Base-by-base conservation (phyloP, 2,113 vertebrate genomes). In the Neotoma lepida region DNA sequence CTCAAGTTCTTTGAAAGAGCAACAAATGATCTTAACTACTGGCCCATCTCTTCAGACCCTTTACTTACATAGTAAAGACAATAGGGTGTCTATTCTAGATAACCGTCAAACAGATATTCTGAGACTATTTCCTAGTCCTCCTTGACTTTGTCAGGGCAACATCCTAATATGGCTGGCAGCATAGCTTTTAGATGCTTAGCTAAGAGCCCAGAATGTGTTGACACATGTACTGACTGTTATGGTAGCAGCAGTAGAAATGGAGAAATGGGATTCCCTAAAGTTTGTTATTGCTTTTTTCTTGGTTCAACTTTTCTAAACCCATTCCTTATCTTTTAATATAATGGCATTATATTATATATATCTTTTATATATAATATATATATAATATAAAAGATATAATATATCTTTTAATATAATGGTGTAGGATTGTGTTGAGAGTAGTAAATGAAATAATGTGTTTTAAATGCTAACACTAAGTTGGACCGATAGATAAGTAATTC, bases 271-370 rank as follows among this genome's bases (percentile, higher is more conserved):
- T 17, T 85, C 9, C 12, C 12, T 28, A 84, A 49, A 10, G 88
- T 89, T 91, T 96, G 64, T 88, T 71, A 14, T 84, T 76, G 6
- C 7, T 51, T 87, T 85, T 94, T 39, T 9, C 22, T 90, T 30
- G 77, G 14, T 9, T 35, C 24, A 44, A 20, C 61, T 94, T 89
- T 88, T 73, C 30, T 80, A 90, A 91, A 73, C 20, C 10, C 58
- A 2, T 61, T 64, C 89, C 33, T 95, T 14, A 54, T 81, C n/a
- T 92, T 61, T 81, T 93, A 91, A 86, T 61, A 87, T 88, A n/a
- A 80, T 22, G 12, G 5, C 35, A 78, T n/a, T n/a, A n/a, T n/a
- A n/a, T n/a, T n/a, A n/a, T n/a, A n/a, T n/a, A n/a, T n/a, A n/a
- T n/a, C n/a, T n/a, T n/a, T n/a, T n/a, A n/a, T n/a, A n/a, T n/a